Base-by-base conservation (phyloP, 2,888 invertebrate species). In the Nomada goodeniana region DNA sequence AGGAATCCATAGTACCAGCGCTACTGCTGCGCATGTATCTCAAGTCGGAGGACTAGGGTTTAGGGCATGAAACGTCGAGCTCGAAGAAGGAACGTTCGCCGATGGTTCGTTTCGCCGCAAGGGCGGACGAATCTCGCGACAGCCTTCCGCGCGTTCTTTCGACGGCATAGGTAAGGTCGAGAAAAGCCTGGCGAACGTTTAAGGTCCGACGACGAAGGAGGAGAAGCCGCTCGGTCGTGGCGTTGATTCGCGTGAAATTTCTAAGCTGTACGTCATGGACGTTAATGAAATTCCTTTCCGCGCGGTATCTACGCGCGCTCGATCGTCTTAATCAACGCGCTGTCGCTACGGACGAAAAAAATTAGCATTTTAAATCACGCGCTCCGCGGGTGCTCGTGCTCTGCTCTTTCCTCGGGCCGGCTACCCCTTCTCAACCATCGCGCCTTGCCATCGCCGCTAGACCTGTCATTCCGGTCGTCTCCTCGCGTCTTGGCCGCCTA, bases 291-390 rank as follows among this genome's bases (percentile, higher is more conserved):
- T 90, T 89, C 85, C 84, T 88, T 83, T 86, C 83, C 87, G 83
- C 87, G 88, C 83, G 65, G 63, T 36, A 55, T 61, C 36, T 36
- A 36, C 36, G 47, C 70, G 60, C 76, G 76, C 71, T 73, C 72
- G 87, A 85, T 82, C 88, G 88, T 91, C 91, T 92, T 90, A 92
- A 92, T 92, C 91, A 92, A 90, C 87, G 88, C 89, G 85, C 88
- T 90, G 89, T 89, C 87, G 88, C 86, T 82, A 85, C 73, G 85
- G 80, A 86, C 89, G 89, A 85, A 83, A 86, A 87, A 80, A 87
- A 92, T 91, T 91, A 92, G 90, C 90, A 92, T 92, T 92, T 91
- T 89, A 90, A 92, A 91, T 89, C 84, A 89, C 88, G 86, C 91
- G 87, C 88, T 81, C 92, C 82, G 82, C 91, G 91, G 91, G 91